Percentiles rank a stretch among this genome's conserved stretches.
phyloP scores from a whole-genome alignment of 64 coral and sea anemone genomes.

The Montipora cactus region DNA sequence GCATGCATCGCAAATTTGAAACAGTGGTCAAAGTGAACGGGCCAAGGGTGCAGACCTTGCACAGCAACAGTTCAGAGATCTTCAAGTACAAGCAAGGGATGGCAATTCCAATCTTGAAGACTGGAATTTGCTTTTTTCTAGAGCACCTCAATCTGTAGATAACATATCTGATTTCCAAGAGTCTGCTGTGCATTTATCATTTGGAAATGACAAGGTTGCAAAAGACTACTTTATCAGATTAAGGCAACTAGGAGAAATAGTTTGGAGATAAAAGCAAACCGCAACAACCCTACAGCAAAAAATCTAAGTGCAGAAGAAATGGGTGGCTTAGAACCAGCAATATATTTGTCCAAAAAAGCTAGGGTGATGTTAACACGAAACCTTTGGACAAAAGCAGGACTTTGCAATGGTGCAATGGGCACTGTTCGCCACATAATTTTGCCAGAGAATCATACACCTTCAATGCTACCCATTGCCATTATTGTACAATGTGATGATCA shows the following conservation, averaged over 20 bases:
- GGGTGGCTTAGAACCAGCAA: conserved; percentile 67
- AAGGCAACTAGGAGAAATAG: conserved; percentile 26
- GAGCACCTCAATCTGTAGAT: conserved; percentile 27
- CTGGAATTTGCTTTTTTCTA: conserved; percentile 70
- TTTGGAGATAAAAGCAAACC: conserved; percentile 50
- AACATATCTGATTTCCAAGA: conserved; percentile 29
- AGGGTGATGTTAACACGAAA: background rate
- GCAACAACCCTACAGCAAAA: conserved; percentile 35
- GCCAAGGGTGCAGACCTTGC: too few relatives aligned
- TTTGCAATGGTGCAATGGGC: conserved; percentile 46
- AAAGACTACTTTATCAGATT: conserved; percentile 55
- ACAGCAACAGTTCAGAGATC: too few relatives aligned
- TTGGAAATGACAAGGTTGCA: conserved; percentile 67
- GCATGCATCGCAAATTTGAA: too few relatives aligned
- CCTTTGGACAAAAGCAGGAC: background rate
- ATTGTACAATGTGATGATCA: conserved; percentile 31
- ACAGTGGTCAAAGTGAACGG: too few relatives aligned
- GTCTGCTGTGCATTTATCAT: conserved; percentile 31
- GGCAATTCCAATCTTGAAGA: conserved; percentile 51
- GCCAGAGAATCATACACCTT: conserved; percentile 3
- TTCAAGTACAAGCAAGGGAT: background rate
- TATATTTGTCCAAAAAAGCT: conserved; percentile 25
- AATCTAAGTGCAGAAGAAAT: conserved; percentile 56
- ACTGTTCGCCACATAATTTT: conserved; percentile 34
- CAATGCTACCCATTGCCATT: conserved; percentile 32